Base-by-base conservation (phyloP, 2,113 vertebrate genomes). In the Neolamprologus fasciatus region DNA sequence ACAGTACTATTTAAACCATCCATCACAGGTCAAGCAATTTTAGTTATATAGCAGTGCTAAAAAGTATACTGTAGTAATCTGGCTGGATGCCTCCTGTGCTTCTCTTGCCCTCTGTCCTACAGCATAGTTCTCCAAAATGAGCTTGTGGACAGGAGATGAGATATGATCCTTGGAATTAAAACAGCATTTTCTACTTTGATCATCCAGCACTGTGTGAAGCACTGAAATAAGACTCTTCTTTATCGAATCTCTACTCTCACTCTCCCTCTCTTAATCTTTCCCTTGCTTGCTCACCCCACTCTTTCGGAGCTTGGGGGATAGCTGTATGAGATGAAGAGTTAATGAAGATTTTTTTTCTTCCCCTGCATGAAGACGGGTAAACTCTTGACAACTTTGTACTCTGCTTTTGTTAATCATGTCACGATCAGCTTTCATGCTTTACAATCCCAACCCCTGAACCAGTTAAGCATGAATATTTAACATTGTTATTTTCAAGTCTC, bases 141-240 rank as follows among this genome's bases (percentile, higher is more conserved):
- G 94, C 92, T 92, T 94, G 92, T 95, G 91, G 90, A 94, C 91
- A 91, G 81, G 85, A 93, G 86, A 96, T 91, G 92, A 96, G 95
- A 95, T 95, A 91, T 92, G 92, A 93, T 95, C 95, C 92, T 92
- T 91, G 86, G 89, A 96, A 96, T 95, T 95, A 96, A 96, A 96
- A 95, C 91, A 93, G 93, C 91, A 92, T 95, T 95, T 94, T 93
- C 87, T 89, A 87, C 93, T 95, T 96, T 96, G 93, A 96, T 96
- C 94, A 93, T 84, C 31, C 73, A 86, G 87, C 90, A 92, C 84
- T 89, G 88, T 90, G 91, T 85, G 92, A 87, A 93, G 89, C 82
- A 33, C 82, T 89, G 89, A 94, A 95, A 95, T 93, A 92, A 90
- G 88, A 93, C 88, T 86, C 83, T 91, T 92, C 71, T 95, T 95